Conservation (phyloP, 2,113 vertebrate species). For the Lathamus discolor region DNA sequence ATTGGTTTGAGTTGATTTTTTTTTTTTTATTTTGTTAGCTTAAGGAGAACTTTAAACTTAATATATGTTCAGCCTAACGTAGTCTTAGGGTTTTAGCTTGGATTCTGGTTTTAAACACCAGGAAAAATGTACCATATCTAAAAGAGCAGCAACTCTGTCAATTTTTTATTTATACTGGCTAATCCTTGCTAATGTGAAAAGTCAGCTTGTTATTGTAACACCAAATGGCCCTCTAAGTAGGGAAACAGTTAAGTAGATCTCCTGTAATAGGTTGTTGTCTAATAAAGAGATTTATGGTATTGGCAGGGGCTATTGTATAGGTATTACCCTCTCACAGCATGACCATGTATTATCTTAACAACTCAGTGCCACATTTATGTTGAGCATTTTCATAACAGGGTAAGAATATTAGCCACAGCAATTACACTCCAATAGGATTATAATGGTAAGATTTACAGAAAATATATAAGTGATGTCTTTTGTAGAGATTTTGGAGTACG, state of each 20-base stretch:
- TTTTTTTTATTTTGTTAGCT: background rate
- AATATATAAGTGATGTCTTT: constrained; percentile 6
- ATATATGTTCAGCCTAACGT: background rate
- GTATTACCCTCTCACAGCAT: constrained; percentile 76
- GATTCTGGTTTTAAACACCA: constrained; percentile 25
- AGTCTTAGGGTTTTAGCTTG: constrained; percentile 22
- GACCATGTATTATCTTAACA: constrained; percentile 79
- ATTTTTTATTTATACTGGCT: constrained; percentile 75
- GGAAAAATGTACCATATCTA: constrained; percentile 44
- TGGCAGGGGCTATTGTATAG: constrained; percentile 77
- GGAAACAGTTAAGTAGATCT: constrained; percentile 76
- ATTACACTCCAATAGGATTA: constrained; percentile 86
- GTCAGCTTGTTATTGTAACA: constrained; percentile 71
- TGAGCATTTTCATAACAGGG: constrained; percentile 76
- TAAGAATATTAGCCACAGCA: constrained; percentile 81
- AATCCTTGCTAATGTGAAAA: constrained; percentile 73
- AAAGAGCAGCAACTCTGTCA: constrained; percentile 32
- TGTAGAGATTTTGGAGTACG: constrained; percentile 9
- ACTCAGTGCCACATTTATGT: constrained; percentile 76
- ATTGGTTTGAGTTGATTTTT: background rate
- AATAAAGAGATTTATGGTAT: constrained; percentile 79
- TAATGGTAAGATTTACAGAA: constrained; percentile 64
- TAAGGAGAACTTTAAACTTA: background rate
- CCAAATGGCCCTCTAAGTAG: constrained; percentile 72
- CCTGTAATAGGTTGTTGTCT: constrained; percentile 73